phyloP scores from a whole-genome alignment of 2,797 vertebrate genomes.

The Discoglossus pictus region DNA sequence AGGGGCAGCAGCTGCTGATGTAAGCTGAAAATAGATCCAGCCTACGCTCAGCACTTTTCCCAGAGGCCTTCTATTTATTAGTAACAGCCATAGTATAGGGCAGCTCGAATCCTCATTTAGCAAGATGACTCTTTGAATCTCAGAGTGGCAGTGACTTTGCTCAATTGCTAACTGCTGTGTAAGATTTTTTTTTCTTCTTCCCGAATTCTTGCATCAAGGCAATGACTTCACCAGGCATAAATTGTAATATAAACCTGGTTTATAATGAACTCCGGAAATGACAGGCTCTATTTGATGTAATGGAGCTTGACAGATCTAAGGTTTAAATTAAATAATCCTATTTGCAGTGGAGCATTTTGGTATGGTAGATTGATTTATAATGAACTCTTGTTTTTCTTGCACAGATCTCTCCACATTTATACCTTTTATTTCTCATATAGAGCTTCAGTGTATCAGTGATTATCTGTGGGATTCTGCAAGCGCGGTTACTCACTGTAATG shows the following conservation, averaged over 20 bases:
- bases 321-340: slow-evolving; percentile 79
- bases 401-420: slow-evolving; percentile 33
- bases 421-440: too few species aligned
- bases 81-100: slow-evolving; percentile 73
- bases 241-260: slow-evolving; percentile 70
- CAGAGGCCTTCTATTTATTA: slow-evolving; percentile 84
- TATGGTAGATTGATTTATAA: slow-evolving; percentile 69
- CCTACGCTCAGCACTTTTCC: slow-evolving; percentile 89
- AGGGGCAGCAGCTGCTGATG: slow-evolving; percentile 94
- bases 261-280: slow-evolving; percentile 72
- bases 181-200: slow-evolving; percentile 61
- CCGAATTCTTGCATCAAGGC: slow-evolving; percentile 56
- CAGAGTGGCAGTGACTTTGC: slow-evolving; percentile 69
- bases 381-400: slow-evolving; percentile 65
- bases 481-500: too few species aligned
- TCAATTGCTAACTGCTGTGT: slow-evolving; percentile 71
- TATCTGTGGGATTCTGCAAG: too few species aligned
- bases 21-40: slow-evolving; percentile 95
- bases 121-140: slow-evolving; percentile 76
- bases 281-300: slow-evolving; percentile 71
- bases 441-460: too few species aligned
- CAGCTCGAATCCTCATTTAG: slow-evolving; percentile 76
- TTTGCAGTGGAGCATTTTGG: slow-evolving; percentile 71
- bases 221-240: slow-evolving; percentile 67
- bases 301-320: slow-evolving; percentile 71